Conservation (phyloP, 1,140 invertebrate species). For the Plutomurus gul region DNA sequence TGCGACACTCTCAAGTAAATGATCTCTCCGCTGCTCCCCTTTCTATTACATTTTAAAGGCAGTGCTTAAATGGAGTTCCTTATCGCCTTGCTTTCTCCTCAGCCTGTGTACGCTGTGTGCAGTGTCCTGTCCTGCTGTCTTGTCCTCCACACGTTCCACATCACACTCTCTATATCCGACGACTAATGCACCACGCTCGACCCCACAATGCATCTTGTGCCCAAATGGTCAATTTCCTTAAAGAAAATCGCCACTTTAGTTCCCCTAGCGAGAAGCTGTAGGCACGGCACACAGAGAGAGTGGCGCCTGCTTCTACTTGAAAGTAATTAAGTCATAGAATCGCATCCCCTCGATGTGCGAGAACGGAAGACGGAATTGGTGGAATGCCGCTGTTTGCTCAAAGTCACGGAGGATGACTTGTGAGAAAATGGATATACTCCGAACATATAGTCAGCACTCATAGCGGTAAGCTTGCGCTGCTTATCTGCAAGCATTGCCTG, state of each 20-base stretch:
- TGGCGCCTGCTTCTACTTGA: neutral
- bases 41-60: conserved; percentile 11
- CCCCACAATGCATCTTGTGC: neutral
- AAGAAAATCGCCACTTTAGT: conserved; percentile 8
- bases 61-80: conserved; percentile 18
- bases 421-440: conserved; percentile 10
- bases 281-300: neutral
- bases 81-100: too few species aligned
- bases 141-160: too few species aligned
- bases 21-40: neutral
- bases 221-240: conserved; percentile 9
- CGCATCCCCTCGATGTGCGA: neutral
- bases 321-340: conserved; percentile 8
- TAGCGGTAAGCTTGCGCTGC: neutral
- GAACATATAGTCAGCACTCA: too few species aligned
- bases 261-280: too few species aligned
- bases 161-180: too few species aligned
- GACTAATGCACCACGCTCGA: neutral
- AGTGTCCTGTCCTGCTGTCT: neutral
- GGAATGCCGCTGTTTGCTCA: neutral
- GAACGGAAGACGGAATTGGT: neutral
- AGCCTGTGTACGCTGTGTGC: too few species aligned
- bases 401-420: neutral
- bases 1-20: conserved; percentile 1
- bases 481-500: neutral